Percentiles rank a stretch among this genome's conserved stretches.
phyloP scores from a whole-genome alignment of 2,113 vertebrate genomes.

The Noctilio leporinus region DNA sequence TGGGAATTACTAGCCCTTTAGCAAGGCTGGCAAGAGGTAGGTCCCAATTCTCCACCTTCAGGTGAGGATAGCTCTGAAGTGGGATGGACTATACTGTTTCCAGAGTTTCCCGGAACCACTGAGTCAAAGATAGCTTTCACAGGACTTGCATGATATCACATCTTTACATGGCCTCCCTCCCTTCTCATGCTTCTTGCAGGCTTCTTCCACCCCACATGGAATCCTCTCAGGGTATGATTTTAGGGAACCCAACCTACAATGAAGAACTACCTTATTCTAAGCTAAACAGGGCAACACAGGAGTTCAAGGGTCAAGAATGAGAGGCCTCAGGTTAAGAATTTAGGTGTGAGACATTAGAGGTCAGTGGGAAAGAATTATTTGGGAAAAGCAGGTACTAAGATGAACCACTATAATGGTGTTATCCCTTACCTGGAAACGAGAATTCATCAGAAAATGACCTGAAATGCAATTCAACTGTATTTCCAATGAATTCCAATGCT shows the following conservation, averaged over 20 bases:
- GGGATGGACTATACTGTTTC: not conserved
- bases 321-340: not conserved
- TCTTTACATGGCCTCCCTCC: not conserved
- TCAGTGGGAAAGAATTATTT: not conserved
- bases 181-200: not conserved
- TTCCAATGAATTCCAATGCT: not conserved
- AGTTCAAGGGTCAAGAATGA: not conserved
- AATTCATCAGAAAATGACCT: constrained; percentile 20
- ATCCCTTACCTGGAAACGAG: constrained; percentile 14
- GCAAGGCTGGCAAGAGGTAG: not conserved
- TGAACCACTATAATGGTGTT: not conserved
- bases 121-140: not conserved
- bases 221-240: not conserved
- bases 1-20: not conserved
- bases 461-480: not conserved
- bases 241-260: not conserved
- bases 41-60: not conserved
- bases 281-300: not conserved
- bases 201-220: not conserved
- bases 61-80: not conserved
- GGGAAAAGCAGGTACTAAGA: not conserved
- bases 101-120: not conserved
- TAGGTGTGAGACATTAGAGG: not conserved
- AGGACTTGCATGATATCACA: not conserved
- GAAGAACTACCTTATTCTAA: not conserved